Evolutionary conservation across 2,113 vertebrate genomes (phyloP), one percentile per base, ranked within the genome.

Genomic region (Dolichallabes microphthalmus): DNA sequence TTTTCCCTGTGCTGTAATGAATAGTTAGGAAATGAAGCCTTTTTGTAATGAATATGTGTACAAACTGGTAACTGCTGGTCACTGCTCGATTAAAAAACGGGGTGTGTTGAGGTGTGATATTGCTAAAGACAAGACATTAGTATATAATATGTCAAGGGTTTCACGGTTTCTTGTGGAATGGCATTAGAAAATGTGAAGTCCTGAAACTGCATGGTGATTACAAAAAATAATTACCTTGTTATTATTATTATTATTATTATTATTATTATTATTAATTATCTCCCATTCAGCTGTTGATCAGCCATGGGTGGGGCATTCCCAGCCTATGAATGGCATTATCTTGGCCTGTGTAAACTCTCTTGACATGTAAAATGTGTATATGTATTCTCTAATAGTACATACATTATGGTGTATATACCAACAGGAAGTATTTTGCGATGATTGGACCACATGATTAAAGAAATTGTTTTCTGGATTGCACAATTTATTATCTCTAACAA

Each of bases 401-500:
- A 45, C 45, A 45, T 45, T 45, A 45, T 45, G 45, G 45, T 45
- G 7, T 45, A 45, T 45, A 45, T 53, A 75, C 25, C 39, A 52
- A 52, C 73, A 75, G 50, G 55, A 79, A 32, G 10, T 22, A 32
- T 30, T 30, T 58, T 4, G 3, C 27, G 55, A 60, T 5, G 1
- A 39, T 60, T 79, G 11, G 30, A 60, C 19, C 2, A 35, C 55
- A 79, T 13, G 10, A 39, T 79, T 60, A 22, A 79, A 39, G 58
- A 25, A 63, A 63, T 1, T 80, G 20, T 63, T 80, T 80, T 35
- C 22, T 80, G 60, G 20, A 64, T 80, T 80, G 22, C 25, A 17
- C 58, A 80, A 80, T 10, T 50, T 50, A 50, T 50, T 60, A 80
- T 80, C 64, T 60, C 50, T 8, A 80, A 80, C 63, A 50, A 64